Evolutionary conservation across 1,140 invertebrate genomes (phyloP).

Genomic region (Batillaria attramentaria): DNA sequence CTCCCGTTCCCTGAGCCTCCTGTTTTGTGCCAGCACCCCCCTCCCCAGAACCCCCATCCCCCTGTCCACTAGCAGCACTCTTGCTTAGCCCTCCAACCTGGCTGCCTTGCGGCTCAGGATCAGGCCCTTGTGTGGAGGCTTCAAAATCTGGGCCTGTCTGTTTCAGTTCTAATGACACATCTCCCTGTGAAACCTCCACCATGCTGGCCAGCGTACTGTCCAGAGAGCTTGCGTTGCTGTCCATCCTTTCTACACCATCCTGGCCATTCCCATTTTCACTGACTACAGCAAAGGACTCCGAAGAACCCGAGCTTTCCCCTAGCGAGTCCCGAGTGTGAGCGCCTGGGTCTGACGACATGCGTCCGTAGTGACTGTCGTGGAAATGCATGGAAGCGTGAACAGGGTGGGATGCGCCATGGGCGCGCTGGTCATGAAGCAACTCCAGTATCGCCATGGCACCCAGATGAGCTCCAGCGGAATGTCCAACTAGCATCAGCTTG

Average conservation of each 20-base stretch:
- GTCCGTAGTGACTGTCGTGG: constrained; percentile 34
- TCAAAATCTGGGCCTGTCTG: not conserved
- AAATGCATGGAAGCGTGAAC: constrained; percentile 14
- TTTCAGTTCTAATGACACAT: not conserved
- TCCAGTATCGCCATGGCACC: constrained; percentile 65
- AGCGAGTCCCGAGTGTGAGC: constrained; percentile 36
- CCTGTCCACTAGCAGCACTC: constrained; percentile 8
- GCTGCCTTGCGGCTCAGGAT: not conserved
- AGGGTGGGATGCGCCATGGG: constrained; percentile 14
- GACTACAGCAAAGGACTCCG: constrained; percentile 57
- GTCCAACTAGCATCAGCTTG: constrained; percentile 65
- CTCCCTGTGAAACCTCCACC: constrained; percentile 3
- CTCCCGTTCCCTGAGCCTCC: not conserved
- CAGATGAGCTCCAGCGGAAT: constrained; percentile 69
- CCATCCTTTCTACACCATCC: constrained; percentile 4
- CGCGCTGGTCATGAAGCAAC: constrained; percentile 56
- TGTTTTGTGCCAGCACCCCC: not conserved
- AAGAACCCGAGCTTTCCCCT: constrained; percentile 57
- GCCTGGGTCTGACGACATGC: constrained; percentile 13
- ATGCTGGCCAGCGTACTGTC: not conserved
- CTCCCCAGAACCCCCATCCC: constrained; percentile 12
- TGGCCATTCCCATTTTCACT: constrained; percentile 49
- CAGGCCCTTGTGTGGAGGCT: not conserved
- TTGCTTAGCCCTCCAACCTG: not conserved
- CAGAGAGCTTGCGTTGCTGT: not conserved